Conservation (phyloP, 2,797 vertebrate species). For the Australoheros facetus region DNA sequence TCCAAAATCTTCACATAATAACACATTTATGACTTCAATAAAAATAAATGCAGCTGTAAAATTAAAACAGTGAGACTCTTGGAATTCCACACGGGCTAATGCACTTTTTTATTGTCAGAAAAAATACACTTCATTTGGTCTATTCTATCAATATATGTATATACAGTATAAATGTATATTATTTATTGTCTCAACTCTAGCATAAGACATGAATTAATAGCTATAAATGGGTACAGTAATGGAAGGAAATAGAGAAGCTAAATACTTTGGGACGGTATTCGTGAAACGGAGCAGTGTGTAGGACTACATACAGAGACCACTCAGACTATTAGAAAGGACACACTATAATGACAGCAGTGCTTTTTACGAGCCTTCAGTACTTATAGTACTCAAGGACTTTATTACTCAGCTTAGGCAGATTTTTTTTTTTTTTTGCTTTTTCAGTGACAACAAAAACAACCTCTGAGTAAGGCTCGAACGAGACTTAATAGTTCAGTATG, state of each 20-base stretch:
- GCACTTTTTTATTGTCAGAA: background rate
- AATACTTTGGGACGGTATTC: conserved; percentile 32
- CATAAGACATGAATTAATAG: conserved; percentile 2
- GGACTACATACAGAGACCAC: conserved; percentile 29
- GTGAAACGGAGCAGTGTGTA: conserved; percentile 25
- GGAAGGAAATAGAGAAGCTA: conserved; percentile 5
- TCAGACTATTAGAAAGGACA: conserved; percentile 17
- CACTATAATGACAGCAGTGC: background rate
- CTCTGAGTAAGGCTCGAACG: background rate
- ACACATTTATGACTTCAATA: background rate
- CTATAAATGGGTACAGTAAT: conserved; percentile 35
- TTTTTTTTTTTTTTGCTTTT: background rate
- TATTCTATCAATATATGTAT: conserved; percentile 21
- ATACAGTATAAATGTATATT: conserved; percentile 32
- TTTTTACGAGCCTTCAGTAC: background rate
- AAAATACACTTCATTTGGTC: conserved; percentile 15
- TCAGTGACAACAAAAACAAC: background rate
- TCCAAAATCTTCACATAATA: background rate
- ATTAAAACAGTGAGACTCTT: background rate
- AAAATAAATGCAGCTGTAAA: background rate
- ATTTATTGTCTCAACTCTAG: conserved; percentile 24
- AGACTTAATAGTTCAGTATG: background rate
- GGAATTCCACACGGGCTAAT: background rate
- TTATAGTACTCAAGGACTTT: background rate
- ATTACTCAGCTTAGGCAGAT: background rate